Percentiles rank a stretch among this genome's conserved stretches.
Conservation (phyloP, 2,113 vertebrate genomes). For the Pristiophorus japonicus region DNA sequence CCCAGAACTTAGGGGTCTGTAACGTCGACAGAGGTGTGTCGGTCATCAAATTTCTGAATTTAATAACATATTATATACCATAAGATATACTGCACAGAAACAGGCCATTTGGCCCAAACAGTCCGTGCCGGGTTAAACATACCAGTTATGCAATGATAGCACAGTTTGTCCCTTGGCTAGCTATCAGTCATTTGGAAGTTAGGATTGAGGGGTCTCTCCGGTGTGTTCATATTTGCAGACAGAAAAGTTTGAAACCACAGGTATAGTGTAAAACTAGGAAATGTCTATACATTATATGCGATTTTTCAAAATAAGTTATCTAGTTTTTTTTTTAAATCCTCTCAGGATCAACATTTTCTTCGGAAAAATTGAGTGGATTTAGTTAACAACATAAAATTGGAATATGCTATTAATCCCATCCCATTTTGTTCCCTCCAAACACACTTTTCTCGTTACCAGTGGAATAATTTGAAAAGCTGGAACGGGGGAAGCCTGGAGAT, state of each 20-base stretch:
- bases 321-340: neutral
- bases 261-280: no score
- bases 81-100: no score
- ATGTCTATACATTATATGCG: neutral
- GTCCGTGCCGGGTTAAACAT: no score
- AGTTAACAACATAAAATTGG: constrained; percentile 21
- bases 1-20: neutral
- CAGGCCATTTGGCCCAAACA: no score
- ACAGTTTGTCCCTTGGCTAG: neutral
- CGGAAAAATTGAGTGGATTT: neutral
- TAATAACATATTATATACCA: neutral
- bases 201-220: neutral
- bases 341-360: neutral
- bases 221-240: neutral
- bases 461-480: constrained; percentile 16
- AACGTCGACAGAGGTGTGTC: neutral
- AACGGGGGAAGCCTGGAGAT: constrained; percentile 12
- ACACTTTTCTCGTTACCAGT: constrained; percentile 22
- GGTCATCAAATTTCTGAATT: neutral
- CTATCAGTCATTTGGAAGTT: neutral
- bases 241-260: neutral
- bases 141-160: neutral
- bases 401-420: constrained; percentile 26
- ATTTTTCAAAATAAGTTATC: neutral
- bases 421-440: neutral